These are phyloP conservation scores for Anorthoa munda DNA, from an alignment of 2,888 invertebrate species.

Conservation along the genomic window DNA sequence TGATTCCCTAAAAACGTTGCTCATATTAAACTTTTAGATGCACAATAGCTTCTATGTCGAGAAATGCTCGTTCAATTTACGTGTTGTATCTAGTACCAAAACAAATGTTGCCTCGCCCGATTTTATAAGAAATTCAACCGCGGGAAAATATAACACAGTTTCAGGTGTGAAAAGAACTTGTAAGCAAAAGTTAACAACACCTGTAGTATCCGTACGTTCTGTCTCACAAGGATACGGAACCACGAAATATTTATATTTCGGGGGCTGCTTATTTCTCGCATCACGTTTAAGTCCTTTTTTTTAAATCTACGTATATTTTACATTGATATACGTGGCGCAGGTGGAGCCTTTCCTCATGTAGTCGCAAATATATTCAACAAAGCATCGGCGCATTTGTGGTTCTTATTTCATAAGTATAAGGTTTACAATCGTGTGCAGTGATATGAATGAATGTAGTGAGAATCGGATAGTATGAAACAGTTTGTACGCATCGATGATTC, in stretches of 20 bases:
- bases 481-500: conserved; percentile 75
- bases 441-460: conserved; percentile 46
- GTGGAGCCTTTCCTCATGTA: conserved; percentile 70
- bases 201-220: not conserved
- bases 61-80: conserved; percentile 50
- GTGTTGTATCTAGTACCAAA: conserved; percentile 39
- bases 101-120: conserved; percentile 22
- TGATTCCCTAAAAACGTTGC: conserved; percentile 63
- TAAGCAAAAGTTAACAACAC: conserved; percentile 18
- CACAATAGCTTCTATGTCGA: conserved; percentile 55
- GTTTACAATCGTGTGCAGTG: conserved; percentile 54
- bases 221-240: conserved; percentile 12
- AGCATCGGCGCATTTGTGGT: conserved; percentile 45
- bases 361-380: conserved; percentile 64
- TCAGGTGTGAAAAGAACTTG: conserved; percentile 21
- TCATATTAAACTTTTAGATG: conserved; percentile 62
- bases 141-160: conserved; percentile 36
- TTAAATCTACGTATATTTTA: conserved; percentile 73
- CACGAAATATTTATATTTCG: conserved; percentile 26
- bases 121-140: conserved; percentile 19
- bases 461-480: conserved; percentile 74
- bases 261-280: conserved; percentile 57
- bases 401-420: conserved; percentile 54
- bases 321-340: conserved; percentile 75
- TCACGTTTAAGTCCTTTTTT: conserved; percentile 72